These are phyloP conservation scores for Phrynosoma platyrhinos DNA, from an alignment of 2,113 vertebrate species.

Conservation along the genomic window DNA sequence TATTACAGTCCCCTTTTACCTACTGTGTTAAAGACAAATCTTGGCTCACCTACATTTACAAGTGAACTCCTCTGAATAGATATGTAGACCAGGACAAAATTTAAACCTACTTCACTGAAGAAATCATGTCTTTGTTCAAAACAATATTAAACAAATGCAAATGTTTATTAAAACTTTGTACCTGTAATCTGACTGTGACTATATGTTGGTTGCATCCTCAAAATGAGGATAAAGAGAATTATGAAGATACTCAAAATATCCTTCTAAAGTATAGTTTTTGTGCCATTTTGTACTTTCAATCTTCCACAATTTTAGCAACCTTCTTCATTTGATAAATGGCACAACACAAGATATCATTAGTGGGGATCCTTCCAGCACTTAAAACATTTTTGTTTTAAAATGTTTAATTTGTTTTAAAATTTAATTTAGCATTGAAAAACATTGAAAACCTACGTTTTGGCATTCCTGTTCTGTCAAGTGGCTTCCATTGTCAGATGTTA, in stretches of 20 bases:
- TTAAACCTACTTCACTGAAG: constrained; percentile 17
- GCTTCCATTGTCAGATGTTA: not conserved
- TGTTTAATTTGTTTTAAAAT: no score
- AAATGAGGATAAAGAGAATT: not conserved
- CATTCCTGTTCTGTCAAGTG: no score
- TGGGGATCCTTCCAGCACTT: not conserved
- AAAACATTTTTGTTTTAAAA: no score
- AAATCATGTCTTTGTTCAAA: constrained; percentile 21
- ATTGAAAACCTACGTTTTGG: not conserved
- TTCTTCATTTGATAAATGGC: not conserved
- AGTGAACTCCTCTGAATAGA: not conserved
- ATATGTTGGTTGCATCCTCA: not conserved
- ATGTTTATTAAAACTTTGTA: constrained; percentile 20
- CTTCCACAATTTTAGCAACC: not conserved
- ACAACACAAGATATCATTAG: no score
- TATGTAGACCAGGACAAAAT: constrained; percentile 26
- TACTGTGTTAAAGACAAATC: not conserved
- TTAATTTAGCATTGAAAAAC: no score
- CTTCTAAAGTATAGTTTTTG: not conserved
- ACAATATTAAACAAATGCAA: constrained; percentile 5
- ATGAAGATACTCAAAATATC: not conserved
- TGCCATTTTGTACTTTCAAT: not conserved
- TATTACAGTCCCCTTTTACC: not conserved
- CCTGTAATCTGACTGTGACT: constrained; percentile 1
- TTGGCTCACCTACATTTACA: not conserved